phyloP scores from a whole-genome alignment of 2,113 vertebrate genomes.

The Cryptotis parvus region DNA sequence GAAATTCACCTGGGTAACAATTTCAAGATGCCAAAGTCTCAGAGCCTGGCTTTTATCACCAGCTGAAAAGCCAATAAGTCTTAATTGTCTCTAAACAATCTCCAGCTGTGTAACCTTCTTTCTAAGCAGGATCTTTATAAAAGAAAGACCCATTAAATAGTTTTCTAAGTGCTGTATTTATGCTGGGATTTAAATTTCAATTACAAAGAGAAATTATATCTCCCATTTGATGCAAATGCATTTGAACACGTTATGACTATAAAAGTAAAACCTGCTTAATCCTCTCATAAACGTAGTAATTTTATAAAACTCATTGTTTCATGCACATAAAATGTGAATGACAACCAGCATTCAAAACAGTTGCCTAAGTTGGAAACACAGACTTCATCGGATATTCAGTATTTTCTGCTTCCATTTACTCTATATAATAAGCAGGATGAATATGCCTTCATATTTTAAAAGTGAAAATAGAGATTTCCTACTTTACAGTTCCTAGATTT shows the following conservation, averaged over 20 bases:
- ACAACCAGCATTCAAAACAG: slow-evolving; percentile 64
- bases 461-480: slow-evolving; percentile 22
- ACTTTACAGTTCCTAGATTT: slow-evolving; percentile 13
- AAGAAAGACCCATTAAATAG: slow-evolving; percentile 70
- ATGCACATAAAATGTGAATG: slow-evolving; percentile 62
- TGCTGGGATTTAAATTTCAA: slow-evolving; percentile 80
- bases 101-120: slow-evolving; percentile 67
- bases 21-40: slow-evolving; percentile 49
- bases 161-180: slow-evolving; percentile 65
- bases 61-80: slow-evolving; percentile 72
- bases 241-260: slow-evolving; percentile 71
- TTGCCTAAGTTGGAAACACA: slow-evolving; percentile 61
- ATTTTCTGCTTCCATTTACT: slow-evolving; percentile 51
- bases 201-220: slow-evolving; percentile 80
- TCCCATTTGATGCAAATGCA: slow-evolving; percentile 67
- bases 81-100: slow-evolving; percentile 76
- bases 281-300: slow-evolving; percentile 70
- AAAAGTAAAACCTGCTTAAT: slow-evolving; percentile 78
- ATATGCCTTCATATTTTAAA: slow-evolving; percentile 38
- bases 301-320: slow-evolving; percentile 79
- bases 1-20: slow-evolving; percentile 63
- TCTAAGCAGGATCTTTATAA: slow-evolving; percentile 21
- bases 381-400: slow-evolving; percentile 31
- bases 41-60: slow-evolving; percentile 31
- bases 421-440: slow-evolving; percentile 59